Evolutionary conservation across 2,113 vertebrate species (phyloP).

Genomic region (Nasalis larvatus): DNA sequence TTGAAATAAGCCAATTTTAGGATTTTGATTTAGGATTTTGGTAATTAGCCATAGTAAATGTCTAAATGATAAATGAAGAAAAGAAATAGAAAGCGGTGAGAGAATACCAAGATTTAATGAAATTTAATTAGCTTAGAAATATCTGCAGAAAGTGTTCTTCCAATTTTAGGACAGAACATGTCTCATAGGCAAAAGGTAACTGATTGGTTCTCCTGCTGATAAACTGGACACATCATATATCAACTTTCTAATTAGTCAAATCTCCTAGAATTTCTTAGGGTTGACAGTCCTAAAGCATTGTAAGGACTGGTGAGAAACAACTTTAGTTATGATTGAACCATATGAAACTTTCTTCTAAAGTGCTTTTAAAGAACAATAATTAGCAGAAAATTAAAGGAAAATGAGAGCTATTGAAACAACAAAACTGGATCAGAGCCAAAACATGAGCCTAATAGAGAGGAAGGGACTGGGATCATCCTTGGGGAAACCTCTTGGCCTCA

Average conservation of each 20-base stretch:
- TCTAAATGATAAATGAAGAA: conserved; percentile 37
- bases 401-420: neutral
- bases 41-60: conserved; percentile 19
- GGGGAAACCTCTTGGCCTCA: neutral
- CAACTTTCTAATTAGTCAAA: conserved; percentile 25
- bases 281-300: neutral
- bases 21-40: neutral
- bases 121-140: conserved; percentile 52
- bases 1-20: conserved; percentile 42
- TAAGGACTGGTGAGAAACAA: neutral
- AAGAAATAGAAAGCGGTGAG: neutral
- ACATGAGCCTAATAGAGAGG: neutral
- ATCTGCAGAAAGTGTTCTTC: neutral
- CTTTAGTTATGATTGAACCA: conserved; percentile 37
- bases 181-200: conserved; percentile 18
- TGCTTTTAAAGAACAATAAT: neutral
- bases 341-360: conserved; percentile 31
- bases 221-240: conserved; percentile 25
- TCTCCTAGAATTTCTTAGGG: conserved; percentile 19
- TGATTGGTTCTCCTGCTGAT: conserved; percentile 8
- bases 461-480: neutral
- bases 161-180: conserved; percentile 2
- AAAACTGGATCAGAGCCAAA: neutral
- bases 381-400: conserved; percentile 24
- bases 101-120: conserved; percentile 17